Evolutionary conservation across 2,888 invertebrate species (phyloP).

Genomic region (Philopedon plagiatum): DNA sequence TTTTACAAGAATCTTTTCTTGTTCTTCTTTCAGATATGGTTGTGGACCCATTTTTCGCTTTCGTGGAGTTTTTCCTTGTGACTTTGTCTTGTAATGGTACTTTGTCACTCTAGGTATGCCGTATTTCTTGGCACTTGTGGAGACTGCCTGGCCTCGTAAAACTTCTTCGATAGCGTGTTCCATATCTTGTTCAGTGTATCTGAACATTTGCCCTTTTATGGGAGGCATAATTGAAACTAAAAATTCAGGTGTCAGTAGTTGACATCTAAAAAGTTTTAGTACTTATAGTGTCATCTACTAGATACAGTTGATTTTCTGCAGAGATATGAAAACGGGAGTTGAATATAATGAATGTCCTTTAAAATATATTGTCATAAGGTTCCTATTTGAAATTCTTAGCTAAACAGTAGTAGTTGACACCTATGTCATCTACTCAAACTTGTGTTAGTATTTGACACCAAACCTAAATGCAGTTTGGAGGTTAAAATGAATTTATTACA

Average conservation of each 20-base stretch:
- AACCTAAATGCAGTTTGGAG: too few relatives aligned
- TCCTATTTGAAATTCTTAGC: too few relatives aligned
- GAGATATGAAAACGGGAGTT: too few relatives aligned
- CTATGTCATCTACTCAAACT: too few relatives aligned
- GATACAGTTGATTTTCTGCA: not conserved
- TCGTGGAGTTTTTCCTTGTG: slow-evolving; percentile 18
- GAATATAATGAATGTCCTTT: too few relatives aligned
- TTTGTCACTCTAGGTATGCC: slow-evolving; percentile 22
- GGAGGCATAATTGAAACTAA: slow-evolving; percentile 24
- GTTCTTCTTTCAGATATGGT: not conserved
- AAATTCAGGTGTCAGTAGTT: slow-evolving; percentile 31
- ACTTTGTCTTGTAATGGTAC: slow-evolving; percentile 14
- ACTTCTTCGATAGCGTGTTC: slow-evolving; percentile 30
- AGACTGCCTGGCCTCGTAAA: slow-evolving; percentile 21
- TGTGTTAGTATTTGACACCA: too few relatives aligned
- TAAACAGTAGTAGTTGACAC: too few relatives aligned
- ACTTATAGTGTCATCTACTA: slow-evolving; percentile 24
- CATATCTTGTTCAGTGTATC: slow-evolving; percentile 19
- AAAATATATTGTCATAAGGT: too few relatives aligned
- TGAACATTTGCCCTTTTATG: slow-evolving; percentile 21
- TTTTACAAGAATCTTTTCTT: slow-evolving; percentile 20
- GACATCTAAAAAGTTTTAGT: slow-evolving; percentile 11
- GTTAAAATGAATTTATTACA: too few relatives aligned
- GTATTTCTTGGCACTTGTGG: slow-evolving; percentile 23
- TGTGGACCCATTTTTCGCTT: slow-evolving; percentile 30